Evolutionary conservation across 1,140 invertebrate species (phyloP), one percentile per base, ranked within the genome.

Genomic region (Drosophila nannoptera): DNA sequence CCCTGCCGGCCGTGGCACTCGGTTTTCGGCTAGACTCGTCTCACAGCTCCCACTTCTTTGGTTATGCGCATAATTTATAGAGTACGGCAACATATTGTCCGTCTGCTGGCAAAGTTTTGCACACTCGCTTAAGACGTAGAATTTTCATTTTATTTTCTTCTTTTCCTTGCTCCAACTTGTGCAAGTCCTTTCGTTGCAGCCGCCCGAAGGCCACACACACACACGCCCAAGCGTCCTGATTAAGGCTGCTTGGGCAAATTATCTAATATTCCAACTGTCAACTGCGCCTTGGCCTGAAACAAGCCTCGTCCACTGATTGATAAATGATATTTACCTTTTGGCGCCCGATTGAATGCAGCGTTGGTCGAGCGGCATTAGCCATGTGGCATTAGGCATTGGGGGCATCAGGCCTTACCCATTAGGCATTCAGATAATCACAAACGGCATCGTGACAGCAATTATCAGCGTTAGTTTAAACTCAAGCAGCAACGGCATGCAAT

Each of bases 11-110:
- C 22, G 1, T 22, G 22, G 22, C 22, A 22, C 22, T 78, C 45
- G 50, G 14, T 22, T 49, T 46, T 46, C 42, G 31, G 42, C 14
- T 9, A 14, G 6, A 43, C 11, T 53, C 56, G 33, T 54, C 22
- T 64, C 33, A 5, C 6, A 32, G 52, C 53, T 64, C 40, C 58
- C 36, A 38, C 46, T 14, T 55, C 61, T 70, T 86, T 59, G 64
- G 77, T 86, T 86, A 77, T 86, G 81, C 81, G 70, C 81, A 86
- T 86, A 86, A 86, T 86, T 86, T 86, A 86, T 86, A 72, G 81
- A 75, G 82, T 87, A 82, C 74, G 68, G 87, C 77, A 86, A 87
- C 87, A 86, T 86, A 82, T 86, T 86, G 81, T 58, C 71, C 63
- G 60, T 60, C 70, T 74, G 54, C 48, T 69, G 67, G 69, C 35